phyloP scores from a whole-genome alignment of 2,797 vertebrate genomes.

The Emydoidea blandingii region DNA sequence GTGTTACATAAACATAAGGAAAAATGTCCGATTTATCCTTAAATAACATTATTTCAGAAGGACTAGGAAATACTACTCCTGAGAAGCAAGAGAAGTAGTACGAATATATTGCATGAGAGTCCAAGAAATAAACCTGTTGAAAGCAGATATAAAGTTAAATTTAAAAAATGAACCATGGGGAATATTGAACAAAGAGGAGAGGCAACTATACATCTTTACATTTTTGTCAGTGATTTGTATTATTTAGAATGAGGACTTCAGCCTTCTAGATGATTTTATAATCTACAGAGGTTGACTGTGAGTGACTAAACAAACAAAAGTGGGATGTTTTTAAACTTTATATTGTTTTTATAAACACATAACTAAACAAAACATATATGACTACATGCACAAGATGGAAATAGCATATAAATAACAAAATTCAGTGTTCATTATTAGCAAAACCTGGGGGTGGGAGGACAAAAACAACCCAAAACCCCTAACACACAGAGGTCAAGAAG shows the following conservation, averaged over 20 bases:
- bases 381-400: background rate
- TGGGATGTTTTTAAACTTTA: background rate
- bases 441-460: background rate
- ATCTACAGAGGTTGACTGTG: background rate
- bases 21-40: background rate
- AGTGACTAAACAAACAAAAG: background rate
- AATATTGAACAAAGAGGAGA: background rate
- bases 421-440: background rate
- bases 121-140: conserved; percentile 1
- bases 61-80: background rate
- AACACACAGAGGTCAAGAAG: background rate
- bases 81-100: background rate
- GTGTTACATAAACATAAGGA: background rate
- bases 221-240: background rate
- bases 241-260: background rate
- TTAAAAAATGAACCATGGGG: background rate
- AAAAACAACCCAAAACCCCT: background rate
- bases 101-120: background rate
- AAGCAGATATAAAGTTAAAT: conserved; percentile 12
- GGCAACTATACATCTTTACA: background rate
- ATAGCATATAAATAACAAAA: background rate
- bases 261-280: background rate
- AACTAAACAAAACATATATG: background rate
- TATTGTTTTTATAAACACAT: background rate
- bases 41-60: background rate